These are phyloP conservation scores for Tenebrio molitor DNA, from an alignment of 1,140 invertebrate genomes.

Conservation along the genomic window DNA sequence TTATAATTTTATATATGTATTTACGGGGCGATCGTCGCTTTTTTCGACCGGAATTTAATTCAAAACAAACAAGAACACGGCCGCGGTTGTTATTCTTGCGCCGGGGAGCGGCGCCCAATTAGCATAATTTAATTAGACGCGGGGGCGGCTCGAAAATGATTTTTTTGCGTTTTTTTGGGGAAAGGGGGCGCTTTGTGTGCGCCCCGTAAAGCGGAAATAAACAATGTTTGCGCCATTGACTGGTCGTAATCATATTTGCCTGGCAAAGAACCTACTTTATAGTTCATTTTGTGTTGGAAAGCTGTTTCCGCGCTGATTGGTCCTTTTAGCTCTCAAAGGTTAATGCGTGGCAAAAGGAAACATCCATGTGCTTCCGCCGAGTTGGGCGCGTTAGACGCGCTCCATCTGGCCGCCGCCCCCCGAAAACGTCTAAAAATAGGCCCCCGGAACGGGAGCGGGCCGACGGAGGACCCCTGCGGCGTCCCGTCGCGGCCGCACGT, in stretches of 20 bases:
- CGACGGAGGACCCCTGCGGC: background rate
- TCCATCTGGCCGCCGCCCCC: constrained; percentile 33
- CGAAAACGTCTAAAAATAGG: constrained; percentile 32
- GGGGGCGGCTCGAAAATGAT: too few relatives aligned
- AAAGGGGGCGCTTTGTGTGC: too few relatives aligned
- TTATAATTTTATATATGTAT: constrained; percentile 37
- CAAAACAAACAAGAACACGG: constrained; percentile 33
- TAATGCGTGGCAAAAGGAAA: constrained; percentile 50
- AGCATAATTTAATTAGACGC: background rate
- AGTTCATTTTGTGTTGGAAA: constrained; percentile 46
- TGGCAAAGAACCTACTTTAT: constrained; percentile 46
- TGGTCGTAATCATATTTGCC: constrained; percentile 48
- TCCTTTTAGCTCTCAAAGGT: constrained; percentile 47
- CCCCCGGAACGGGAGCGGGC: too few relatives aligned
- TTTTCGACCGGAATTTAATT: constrained; percentile 37
- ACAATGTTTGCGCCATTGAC: constrained; percentile 40
- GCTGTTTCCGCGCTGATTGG: constrained; percentile 48
- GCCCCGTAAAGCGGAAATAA: constrained; percentile 37
- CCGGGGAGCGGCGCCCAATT: background rate
- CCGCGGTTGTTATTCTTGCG: constrained; percentile 23
- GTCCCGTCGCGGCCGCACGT: background rate
- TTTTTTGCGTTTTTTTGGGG: constrained; percentile 19
- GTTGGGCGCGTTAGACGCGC: constrained; percentile 41
- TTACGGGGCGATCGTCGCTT: constrained; percentile 15
- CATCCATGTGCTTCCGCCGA: constrained; percentile 44